These are phyloP conservation scores for Argyresthia goedartella DNA, from an alignment of 2,888 invertebrate genomes.

Conservation along the genomic window DNA sequence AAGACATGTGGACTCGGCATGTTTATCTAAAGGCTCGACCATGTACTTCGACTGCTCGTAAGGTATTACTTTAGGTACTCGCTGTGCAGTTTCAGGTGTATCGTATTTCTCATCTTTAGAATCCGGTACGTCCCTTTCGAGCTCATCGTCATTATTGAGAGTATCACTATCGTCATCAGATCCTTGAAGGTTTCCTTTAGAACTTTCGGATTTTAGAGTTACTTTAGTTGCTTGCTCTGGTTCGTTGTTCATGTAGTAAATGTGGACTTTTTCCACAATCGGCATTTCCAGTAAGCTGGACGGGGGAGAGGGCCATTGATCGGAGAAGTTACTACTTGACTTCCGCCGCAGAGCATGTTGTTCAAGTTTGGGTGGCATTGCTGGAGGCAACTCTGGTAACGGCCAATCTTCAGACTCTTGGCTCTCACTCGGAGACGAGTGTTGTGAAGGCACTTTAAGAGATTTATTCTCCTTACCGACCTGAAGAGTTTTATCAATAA, in stretches of 20 bases:
- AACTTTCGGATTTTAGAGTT: constrained; percentile 76
- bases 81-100: constrained; percentile 42
- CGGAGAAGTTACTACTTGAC: constrained; percentile 80
- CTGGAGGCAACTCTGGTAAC: constrained; percentile 78
- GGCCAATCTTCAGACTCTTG: constrained; percentile 85
- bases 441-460: constrained; percentile 28
- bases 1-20: constrained; percentile 44
- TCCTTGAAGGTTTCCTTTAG: constrained; percentile 72
- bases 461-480: constrained; percentile 21
- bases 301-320: constrained; percentile 87
- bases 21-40: constrained; percentile 60
- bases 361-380: constrained; percentile 41
- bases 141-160: constrained; percentile 74
- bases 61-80: constrained; percentile 47
- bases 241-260: constrained; percentile 82
- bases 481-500: constrained; percentile 28
- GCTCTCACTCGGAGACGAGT: constrained; percentile 71
- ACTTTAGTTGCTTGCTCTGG: constrained; percentile 85
- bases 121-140: constrained; percentile 67
- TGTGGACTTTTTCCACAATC: constrained; percentile 82
- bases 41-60: constrained; percentile 64
- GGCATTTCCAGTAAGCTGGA: constrained; percentile 79
- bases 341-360: constrained; percentile 31
- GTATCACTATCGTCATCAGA: constrained; percentile 80
- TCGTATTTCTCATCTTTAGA: constrained; percentile 53